These are phyloP conservation scores for Scalopus aquaticus DNA, from an alignment of 2,113 vertebrate species.

Conservation along the genomic window DNA sequence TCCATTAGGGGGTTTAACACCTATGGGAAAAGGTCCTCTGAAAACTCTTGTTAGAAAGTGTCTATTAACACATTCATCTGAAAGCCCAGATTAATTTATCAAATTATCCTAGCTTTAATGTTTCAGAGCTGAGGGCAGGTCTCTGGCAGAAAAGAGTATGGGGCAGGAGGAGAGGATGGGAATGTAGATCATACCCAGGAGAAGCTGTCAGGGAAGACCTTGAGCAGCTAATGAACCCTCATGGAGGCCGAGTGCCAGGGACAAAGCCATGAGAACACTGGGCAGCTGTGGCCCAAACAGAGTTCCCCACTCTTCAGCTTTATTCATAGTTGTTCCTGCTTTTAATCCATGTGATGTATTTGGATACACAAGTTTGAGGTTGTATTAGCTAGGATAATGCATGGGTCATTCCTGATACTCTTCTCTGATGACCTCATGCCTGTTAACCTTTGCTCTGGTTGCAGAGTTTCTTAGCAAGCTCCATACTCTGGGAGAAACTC, in stretches of 20 bases:
- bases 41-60: background rate
- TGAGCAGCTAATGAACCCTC: background rate
- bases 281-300: background rate
- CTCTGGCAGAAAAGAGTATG: background rate
- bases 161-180: background rate
- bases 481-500: background rate
- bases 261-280: background rate
- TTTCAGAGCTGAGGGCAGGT: background rate
- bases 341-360: background rate
- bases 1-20: background rate
- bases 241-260: background rate
- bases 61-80: background rate
- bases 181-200: background rate
- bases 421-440: background rate
- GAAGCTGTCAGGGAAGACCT: background rate
- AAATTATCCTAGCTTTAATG: background rate
- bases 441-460: background rate
- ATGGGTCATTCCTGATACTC: background rate
- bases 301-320: background rate
- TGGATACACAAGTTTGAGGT: background rate
- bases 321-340: background rate
- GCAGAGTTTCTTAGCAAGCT: background rate
- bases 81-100: slow-evolving; percentile 18
- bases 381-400: background rate
- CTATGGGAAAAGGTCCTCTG: background rate